Percentiles rank a stretch among this genome's conserved stretches.
Evolutionary conservation across 2,888 invertebrate species (phyloP).

Genomic region (Terebella lapidaria): DNA sequence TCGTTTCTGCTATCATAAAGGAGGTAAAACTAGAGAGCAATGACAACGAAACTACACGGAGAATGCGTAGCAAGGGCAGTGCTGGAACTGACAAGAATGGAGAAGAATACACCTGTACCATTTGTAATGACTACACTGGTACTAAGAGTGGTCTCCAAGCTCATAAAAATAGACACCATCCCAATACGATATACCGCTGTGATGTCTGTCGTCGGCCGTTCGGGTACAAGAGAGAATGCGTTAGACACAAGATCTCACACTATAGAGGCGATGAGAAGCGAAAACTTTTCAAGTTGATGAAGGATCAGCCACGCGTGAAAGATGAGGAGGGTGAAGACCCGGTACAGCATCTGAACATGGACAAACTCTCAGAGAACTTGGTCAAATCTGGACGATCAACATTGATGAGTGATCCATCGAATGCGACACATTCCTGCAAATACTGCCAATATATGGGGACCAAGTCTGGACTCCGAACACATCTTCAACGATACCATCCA

Average conservation of each 20-base stretch:
- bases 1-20: too few species aligned
- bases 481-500: not conserved
- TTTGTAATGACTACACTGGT: not conserved
- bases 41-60: too few species aligned
- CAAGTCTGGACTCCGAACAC: not conserved
- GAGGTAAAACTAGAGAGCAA: too few species aligned
- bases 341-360: not conserved
- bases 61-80: too few species aligned
- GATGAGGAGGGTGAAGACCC: not conserved
- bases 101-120: too few species aligned
- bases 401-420: not conserved
- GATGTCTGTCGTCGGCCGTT: not conserved
- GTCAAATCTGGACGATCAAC: not conserved
- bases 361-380: not conserved
- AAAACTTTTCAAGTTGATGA: not conserved
- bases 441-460: not conserved
- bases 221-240: not conserved
- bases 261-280: not conserved
- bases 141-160: not conserved
- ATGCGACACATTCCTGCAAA: not conserved
- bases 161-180: not conserved
- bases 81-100: too few species aligned
- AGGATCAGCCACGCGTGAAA: too few species aligned
- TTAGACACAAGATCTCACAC: not conserved
- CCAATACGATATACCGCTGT: not conserved